Base-by-base conservation (phyloP, 2,797 vertebrate genomes). In the Propithecus deckenii region DNA sequence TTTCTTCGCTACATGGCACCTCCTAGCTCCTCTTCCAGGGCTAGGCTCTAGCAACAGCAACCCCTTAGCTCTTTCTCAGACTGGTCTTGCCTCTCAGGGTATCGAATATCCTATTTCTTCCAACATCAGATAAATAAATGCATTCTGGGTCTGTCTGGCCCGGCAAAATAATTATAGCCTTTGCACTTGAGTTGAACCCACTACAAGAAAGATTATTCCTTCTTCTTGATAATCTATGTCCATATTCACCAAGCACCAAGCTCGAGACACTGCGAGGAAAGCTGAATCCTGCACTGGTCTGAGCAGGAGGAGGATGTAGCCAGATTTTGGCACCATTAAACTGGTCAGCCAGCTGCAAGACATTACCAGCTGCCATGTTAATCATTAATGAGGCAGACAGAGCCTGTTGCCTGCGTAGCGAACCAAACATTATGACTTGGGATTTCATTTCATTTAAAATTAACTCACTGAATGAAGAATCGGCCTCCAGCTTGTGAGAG, bases 361-460 rank as follows among this genome's bases (percentile, higher is more conserved):
- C 97, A 97, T 96, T 97, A 97, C 95, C 96, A 97, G 96, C 92
- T 97, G 95, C 96, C 38, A 57, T 88, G 96, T 98, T 97, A 98
- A 96, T 98, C 97, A 98, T 98, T 97, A 98, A 98, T 98, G 97
- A 98, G 96, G 96, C 97, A 97, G 97, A 96, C 96, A 94, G 76
- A 23, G 96, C 96, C 95, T 97, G 97, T 93, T 96, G 97, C 93
- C 96, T 96, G 96, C 1, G 50, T 93, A 94, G 96, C 97, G 96
- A 98, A 97, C 97, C 97, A 97, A 95, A 94, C 95, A 94, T 97
- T 96, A 97, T 97, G 96, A 96, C 95, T 94, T 86, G 87, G 84
- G 94, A 95, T 98, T 97, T 97, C 96, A 86, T 98, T 97, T 95
- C 97, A 97, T 97, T 97, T 97, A 97, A 98, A 98, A 97, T 97